Percentiles rank a stretch among this genome's conserved stretches.
Conservation (phyloP, 1,140 invertebrate genomes). For the Pogonomyrmex barbatus region DNA sequence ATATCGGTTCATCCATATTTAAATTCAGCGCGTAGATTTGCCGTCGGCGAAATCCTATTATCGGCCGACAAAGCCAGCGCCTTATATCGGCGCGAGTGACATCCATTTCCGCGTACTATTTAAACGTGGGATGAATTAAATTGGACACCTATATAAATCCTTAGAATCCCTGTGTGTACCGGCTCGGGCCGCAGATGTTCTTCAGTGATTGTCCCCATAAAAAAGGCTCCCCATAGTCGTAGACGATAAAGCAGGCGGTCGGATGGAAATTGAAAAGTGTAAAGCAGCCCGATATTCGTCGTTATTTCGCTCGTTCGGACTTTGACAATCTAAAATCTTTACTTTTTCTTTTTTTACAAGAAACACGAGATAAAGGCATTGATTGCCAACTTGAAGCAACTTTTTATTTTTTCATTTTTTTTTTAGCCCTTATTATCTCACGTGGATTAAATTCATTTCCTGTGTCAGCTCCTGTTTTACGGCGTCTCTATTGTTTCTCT, state of each 20-base stretch:
- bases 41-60: conserved; percentile 70
- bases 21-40: conserved; percentile 66
- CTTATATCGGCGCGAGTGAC: conserved; percentile 71
- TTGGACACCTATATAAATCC: conserved; percentile 67
- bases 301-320: conserved; percentile 26
- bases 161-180: conserved; percentile 57
- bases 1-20: conserved; percentile 61
- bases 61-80: conserved; percentile 68
- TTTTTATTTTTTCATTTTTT: background rate
- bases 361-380: background rate
- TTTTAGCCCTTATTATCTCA: background rate
- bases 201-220: conserved; percentile 74
- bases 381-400: conserved; percentile 10
- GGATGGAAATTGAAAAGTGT: conserved; percentile 76
- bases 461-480: background rate
- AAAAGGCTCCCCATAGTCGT: conserved; percentile 67
- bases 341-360: background rate
- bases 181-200: conserved; percentile 73
- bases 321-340: conserved; percentile 15
- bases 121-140: conserved; percentile 72
- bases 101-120: conserved; percentile 71
- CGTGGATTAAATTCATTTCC: conserved; percentile 1
- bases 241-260: conserved; percentile 65
- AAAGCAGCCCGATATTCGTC: conserved; percentile 61
- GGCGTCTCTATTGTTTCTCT: background rate